Evolutionary conservation across 1,140 invertebrate genomes (phyloP).

Genomic region (Ctenoplectra terminalis): DNA sequence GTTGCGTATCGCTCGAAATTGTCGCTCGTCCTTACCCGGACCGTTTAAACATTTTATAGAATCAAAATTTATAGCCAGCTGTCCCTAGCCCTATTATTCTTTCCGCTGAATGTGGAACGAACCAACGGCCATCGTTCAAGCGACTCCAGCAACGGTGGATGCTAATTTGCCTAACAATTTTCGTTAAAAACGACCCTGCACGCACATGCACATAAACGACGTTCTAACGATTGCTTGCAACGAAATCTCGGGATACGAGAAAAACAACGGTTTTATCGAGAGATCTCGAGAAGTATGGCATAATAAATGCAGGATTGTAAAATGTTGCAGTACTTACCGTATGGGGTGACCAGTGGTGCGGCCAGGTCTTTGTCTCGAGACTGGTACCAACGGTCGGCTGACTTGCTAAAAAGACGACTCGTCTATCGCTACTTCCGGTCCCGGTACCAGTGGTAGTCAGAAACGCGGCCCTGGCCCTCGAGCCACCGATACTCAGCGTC

Average conservation of each 20-base stretch:
- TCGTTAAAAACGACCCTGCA: not conserved
- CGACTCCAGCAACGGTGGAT: not conserved
- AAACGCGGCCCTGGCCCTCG: conserved; percentile 79
- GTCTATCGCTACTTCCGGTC: conserved; percentile 76
- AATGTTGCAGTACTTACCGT: conserved; percentile 70
- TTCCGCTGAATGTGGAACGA: not conserved
- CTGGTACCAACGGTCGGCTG: conserved; percentile 71
- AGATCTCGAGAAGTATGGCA: not conserved
- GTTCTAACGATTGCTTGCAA: not conserved
- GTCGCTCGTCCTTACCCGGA: not conserved
- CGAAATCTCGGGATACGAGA: not conserved
- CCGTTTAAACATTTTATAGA: conserved; percentile 25
- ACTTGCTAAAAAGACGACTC: conserved; percentile 80
- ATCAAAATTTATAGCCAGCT: conserved; percentile 15
- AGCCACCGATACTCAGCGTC: conserved; percentile 77
- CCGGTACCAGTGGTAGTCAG: conserved; percentile 77
- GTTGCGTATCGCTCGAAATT: not conserved
- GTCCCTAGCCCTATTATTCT: conserved; percentile 7
- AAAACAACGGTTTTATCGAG: not conserved
- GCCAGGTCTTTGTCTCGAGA: conserved; percentile 81
- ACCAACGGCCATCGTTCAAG: not conserved
- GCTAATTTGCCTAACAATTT: conserved; percentile 26
- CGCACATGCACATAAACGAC: not conserved
- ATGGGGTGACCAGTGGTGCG: conserved; percentile 81
- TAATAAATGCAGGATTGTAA: not conserved